A percentile compares a stretch with the other conserved stretches of the same genome.
Conservation (phyloP, 2,797 vertebrate species). For the Cuculus canorus region DNA sequence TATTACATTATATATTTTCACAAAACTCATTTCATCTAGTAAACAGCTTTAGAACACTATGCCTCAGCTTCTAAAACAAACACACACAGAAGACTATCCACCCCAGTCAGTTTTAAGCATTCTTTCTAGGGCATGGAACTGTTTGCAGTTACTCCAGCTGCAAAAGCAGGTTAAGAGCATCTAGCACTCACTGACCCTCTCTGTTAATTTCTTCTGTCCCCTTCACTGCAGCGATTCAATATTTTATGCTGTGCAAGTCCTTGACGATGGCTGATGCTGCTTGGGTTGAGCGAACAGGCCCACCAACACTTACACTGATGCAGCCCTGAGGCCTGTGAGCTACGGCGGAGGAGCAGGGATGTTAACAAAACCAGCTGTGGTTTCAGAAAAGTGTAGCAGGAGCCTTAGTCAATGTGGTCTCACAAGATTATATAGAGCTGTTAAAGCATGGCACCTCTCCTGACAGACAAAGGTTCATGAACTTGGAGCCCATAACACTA, state of each 20-base stretch:
- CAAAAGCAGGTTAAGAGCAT: background rate
- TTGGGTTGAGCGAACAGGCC: background rate
- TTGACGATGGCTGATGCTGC: background rate
- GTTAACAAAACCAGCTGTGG: background rate
- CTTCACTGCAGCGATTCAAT: background rate
- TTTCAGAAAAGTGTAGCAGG: background rate
- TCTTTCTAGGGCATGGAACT: background rate
- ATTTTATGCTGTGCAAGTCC: rapidly evolving
- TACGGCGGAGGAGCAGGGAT: background rate
- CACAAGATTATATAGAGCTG: rapidly evolving
- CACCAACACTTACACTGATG: rapidly evolving
- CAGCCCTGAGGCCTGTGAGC: background rate
- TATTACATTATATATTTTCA: background rate
- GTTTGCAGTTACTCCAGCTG: background rate
- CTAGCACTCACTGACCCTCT: rapidly evolving
- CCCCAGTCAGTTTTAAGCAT: background rate
- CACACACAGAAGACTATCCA: background rate
- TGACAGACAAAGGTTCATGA: background rate
- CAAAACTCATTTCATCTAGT: background rate
- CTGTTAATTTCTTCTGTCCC: background rate
- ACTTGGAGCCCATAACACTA: rapidly evolving
- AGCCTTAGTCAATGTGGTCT: background rate
- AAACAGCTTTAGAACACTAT: slow-evolving; percentile 12
- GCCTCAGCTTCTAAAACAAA: background rate
- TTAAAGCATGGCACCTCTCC: background rate